These are phyloP conservation scores for Quiscalus mexicanus DNA, from an alignment of 2,113 vertebrate genomes.

Conservation along the genomic window DNA sequence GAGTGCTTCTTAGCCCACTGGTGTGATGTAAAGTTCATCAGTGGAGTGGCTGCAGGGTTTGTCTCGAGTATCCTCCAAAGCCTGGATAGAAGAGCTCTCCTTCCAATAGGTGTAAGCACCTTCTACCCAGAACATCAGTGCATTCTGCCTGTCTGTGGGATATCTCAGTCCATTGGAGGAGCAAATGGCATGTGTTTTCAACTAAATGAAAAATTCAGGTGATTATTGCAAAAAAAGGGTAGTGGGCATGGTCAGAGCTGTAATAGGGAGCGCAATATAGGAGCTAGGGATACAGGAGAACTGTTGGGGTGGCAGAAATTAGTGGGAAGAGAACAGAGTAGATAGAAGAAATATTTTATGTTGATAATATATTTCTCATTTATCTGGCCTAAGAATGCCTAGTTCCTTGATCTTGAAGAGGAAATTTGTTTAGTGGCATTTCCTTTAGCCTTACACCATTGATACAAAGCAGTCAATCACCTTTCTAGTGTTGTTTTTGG, in stretches of 20 bases:
- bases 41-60: neutral
- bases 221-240: neutral
- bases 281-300: neutral
- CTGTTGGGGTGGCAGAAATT: neutral
- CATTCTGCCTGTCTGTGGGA: neutral
- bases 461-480: neutral
- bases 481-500: neutral
- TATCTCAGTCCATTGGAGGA: neutral
- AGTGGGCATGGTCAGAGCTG: neutral
- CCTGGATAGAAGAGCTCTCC: neutral
- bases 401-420: neutral
- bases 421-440: neutral
- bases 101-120: neutral
- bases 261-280: neutral
- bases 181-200: neutral
- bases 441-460: neutral
- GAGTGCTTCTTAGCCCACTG: neutral
- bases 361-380: neutral
- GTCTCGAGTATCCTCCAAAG: neutral
- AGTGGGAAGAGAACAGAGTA: neutral
- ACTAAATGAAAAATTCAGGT: neutral
- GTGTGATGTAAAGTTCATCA: neutral
- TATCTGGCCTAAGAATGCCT: neutral
- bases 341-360: neutral
- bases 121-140: neutral